Evolutionary conservation across 2,888 invertebrate species (phyloP), one percentile per base, ranked within the genome.

Genomic region (Rhimphoctona megacephalus): DNA sequence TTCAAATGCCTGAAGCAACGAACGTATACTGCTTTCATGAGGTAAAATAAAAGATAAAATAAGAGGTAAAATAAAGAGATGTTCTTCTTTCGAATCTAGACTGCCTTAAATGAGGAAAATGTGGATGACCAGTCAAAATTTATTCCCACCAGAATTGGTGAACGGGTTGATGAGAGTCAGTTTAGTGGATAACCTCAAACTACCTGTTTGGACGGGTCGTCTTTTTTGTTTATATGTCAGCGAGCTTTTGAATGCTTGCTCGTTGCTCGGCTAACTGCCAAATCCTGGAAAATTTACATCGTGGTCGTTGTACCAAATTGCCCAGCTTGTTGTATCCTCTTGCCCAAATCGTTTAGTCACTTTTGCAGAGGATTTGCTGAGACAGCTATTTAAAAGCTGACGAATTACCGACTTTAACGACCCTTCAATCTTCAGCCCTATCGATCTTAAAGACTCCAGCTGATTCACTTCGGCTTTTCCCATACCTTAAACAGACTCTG

Each of bases 201-300:
- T 14, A 30, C 25, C 30, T 30, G 30, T 70, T 8, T 25, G 70
- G 14, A 25, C 8, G 36, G 36, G 36, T 0, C 6, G 39, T 11
- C 8, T 1, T 72, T 33, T 5, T 43, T 30, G 46, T 43, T 43
- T 61, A 61, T 43, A 54, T 74, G 8, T 19, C 22, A 61, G 19
- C 19, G 43, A 76, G 25, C 46, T 43, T 46, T 46, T 25, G 11
- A 36, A 22, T 46, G 61, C 25, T 49, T 30, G 11, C 8, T 61
- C 61, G 30, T 25, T 25, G 57, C 39, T 61, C 57, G 39, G 73
- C 22, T 17, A 49, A 5, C 46, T 19, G 49, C 70, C 87, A 89
- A 81, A 81, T 85, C 85, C 82, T 80, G 74, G 52, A 33, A 82
- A 87, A 87, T 88, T 89, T 85, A 85, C 85, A 88, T 88, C 49